Evolutionary conservation across 1,140 invertebrate genomes (phyloP).

Genomic region (Plutomurus gul): DNA sequence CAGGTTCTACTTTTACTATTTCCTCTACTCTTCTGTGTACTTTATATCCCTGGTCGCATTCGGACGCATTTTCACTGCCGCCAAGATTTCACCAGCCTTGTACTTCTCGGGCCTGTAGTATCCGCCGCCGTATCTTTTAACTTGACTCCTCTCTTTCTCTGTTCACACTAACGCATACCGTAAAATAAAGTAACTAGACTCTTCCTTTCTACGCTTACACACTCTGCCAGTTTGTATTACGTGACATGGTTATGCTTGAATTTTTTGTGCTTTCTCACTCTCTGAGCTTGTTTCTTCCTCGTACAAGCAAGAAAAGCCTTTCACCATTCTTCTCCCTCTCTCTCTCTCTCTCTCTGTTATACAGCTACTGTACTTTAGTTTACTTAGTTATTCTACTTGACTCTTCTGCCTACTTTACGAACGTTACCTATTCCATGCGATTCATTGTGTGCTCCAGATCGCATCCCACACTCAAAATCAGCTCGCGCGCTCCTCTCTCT

Average conservation of each 20-base stretch:
- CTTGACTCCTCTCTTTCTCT: not conserved
- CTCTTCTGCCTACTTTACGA: constrained; percentile 3
- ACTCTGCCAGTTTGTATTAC: constrained; percentile 33
- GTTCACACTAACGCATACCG: not conserved
- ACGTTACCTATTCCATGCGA: too few relatives aligned
- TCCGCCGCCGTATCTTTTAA: too few relatives aligned
- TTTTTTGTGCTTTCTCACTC: constrained; percentile 12
- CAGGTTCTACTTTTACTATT: constrained; percentile 16
- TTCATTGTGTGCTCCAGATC: too few relatives aligned
- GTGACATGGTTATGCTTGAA: constrained; percentile 37
- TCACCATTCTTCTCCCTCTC: constrained; percentile 8
- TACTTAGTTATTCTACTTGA: constrained; percentile 22
- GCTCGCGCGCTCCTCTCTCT: too few relatives aligned
- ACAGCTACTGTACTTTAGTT: constrained; percentile 7
- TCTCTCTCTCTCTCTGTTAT: not conserved
- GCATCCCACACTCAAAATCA: too few relatives aligned
- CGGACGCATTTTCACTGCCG: too few relatives aligned
- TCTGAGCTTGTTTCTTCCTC: constrained; percentile 11
- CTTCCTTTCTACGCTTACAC: constrained; percentile 34
- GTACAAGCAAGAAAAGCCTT: constrained; percentile 6
- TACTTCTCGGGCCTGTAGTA: too few relatives aligned
- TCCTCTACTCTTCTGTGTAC: not conserved
- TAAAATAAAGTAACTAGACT: not conserved
- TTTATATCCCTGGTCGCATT: too few relatives aligned
- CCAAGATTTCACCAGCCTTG: not conserved